Conservation (phyloP, 1,140 invertebrate genomes). For the Leptinotarsa texana region DNA sequence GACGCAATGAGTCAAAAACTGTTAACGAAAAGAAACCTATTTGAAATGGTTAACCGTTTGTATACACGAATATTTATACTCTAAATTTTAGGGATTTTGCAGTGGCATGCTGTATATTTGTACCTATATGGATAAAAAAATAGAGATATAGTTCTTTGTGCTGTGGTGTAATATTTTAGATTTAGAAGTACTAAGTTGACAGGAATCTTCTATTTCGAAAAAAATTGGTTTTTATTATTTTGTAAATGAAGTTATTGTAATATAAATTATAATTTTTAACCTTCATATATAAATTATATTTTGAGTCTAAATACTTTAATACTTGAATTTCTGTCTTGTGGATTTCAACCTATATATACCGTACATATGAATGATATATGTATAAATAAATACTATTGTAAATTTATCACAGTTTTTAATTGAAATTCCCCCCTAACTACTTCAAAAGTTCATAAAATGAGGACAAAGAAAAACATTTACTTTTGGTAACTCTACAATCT, state of each 20-base stretch:
- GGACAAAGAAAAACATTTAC: not conserved
- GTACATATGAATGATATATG: conserved; percentile 55
- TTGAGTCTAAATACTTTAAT: conserved; percentile 48
- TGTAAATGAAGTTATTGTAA: conserved; percentile 49
- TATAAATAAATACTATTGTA: conserved; percentile 56
- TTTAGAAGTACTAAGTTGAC: conserved; percentile 46
- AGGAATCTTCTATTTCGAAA: conserved; percentile 37
- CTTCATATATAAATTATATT: conserved; percentile 47
- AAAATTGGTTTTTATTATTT: conserved; percentile 43
- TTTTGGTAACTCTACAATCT: too few species aligned
- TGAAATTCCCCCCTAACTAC: not conserved
- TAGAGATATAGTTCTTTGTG: conserved; percentile 53
- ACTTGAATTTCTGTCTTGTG: conserved; percentile 54
- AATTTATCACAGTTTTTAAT: conserved; percentile 35
- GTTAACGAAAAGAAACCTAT: conserved; percentile 30
- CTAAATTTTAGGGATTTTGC: conserved; percentile 42
- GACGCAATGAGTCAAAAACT: conserved; percentile 12
- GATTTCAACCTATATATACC: conserved; percentile 54
- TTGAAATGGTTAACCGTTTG: conserved; percentile 43
- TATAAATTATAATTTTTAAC: conserved; percentile 49
- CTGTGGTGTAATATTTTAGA: conserved; percentile 57
- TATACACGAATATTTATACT: conserved; percentile 39
- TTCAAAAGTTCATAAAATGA: not conserved
- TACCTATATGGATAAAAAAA: conserved; percentile 57
- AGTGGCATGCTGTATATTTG: conserved; percentile 55